Evolutionary conservation across 2,113 vertebrate species (phyloP).

Genomic region (Oreochromis spilurus): DNA sequence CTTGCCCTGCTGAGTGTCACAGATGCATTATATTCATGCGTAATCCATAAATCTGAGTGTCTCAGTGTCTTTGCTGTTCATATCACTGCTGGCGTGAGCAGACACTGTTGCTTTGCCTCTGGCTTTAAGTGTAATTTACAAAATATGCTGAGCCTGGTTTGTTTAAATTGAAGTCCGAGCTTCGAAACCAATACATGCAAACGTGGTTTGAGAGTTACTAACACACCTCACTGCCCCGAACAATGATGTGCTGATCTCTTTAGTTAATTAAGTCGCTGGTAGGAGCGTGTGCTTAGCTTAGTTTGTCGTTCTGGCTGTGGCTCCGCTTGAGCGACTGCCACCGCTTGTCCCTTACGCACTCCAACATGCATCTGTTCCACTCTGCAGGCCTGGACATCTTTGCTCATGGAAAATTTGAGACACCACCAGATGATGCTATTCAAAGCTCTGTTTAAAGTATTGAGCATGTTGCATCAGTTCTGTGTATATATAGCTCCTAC

Average conservation of each 20-base stretch:
- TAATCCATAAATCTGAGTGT: background rate
- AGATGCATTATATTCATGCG: background rate
- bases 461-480: conserved; percentile 35
- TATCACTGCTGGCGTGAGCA: background rate
- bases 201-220: conserved; percentile 9
- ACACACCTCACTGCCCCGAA: background rate
- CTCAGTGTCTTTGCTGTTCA: background rate
- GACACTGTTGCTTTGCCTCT: background rate
- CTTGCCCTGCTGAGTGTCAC: background rate
- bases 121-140: background rate
- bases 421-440: conserved; percentile 40
- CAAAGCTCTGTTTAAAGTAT: conserved; percentile 25
- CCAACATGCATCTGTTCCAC: conserved; percentile 14
- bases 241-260: conserved; percentile 29
- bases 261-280: background rate
- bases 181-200: background rate
- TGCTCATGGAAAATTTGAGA: conserved; percentile 66
- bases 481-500: background rate
- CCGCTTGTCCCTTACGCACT: conserved; percentile 11
- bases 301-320: conserved; percentile 16
- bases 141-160: background rate
- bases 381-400: conserved; percentile 48
- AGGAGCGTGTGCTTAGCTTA: conserved; percentile 25
- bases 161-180: background rate
- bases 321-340: conserved; percentile 51